Conservation (phyloP, 2,888 invertebrate species). For the Furcula furcula region DNA sequence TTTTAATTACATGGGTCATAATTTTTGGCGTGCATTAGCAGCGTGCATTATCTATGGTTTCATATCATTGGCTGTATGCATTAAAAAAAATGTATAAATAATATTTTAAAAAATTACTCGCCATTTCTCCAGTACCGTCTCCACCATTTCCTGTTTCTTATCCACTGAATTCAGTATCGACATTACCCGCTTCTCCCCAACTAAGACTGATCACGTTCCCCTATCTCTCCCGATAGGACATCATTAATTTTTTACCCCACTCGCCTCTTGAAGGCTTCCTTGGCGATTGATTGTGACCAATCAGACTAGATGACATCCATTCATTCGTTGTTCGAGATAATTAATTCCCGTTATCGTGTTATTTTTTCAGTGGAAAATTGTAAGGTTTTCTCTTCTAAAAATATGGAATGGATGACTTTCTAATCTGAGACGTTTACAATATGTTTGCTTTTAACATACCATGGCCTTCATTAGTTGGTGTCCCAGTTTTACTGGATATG, state of each 20-base stretch:
- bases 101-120: too few relatives aligned
- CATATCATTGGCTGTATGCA: too few relatives aligned
- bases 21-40: too few relatives aligned
- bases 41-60: too few relatives aligned
- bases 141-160: conserved; percentile 29
- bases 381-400: not conserved
- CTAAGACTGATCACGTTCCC: conserved; percentile 40
- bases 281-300: conserved; percentile 60
- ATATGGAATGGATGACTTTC: not conserved
- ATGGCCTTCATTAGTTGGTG: too few relatives aligned
- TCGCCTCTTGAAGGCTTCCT: conserved; percentile 39
- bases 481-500: too few relatives aligned
- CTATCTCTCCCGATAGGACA: conserved; percentile 54
- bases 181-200: conserved; percentile 41
- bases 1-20: too few relatives aligned
- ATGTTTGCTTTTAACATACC: too few relatives aligned
- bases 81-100: too few relatives aligned
- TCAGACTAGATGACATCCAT: conserved; percentile 50
- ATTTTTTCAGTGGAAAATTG: conserved; percentile 14
- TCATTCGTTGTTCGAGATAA: conserved; percentile 39
- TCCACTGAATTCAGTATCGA: conserved; percentile 47
- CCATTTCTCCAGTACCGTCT: too few relatives aligned
- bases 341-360: conserved; percentile 36
- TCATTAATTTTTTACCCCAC: conserved; percentile 63
- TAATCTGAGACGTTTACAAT: too few relatives aligned